These are phyloP conservation scores for Florisuga fusca DNA, from an alignment of 2,797 vertebrate genomes.

Conservation along the genomic window DNA sequence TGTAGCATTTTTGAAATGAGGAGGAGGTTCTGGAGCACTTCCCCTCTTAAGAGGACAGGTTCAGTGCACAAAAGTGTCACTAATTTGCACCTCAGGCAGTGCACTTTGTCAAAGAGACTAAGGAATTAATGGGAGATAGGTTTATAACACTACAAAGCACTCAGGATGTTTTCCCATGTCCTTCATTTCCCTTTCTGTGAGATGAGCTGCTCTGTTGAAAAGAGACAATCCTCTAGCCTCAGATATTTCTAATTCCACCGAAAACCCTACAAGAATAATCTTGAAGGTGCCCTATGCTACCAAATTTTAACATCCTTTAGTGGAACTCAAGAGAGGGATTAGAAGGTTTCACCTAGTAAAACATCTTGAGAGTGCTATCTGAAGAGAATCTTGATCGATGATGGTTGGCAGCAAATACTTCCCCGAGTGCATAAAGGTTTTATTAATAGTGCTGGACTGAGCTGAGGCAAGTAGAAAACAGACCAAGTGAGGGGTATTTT, in stretches of 20 bases:
- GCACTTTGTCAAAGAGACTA: background rate
- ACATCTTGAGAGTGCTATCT: background rate
- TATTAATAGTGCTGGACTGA: background rate
- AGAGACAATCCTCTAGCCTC: background rate
- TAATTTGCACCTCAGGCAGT: constrained; percentile 41
- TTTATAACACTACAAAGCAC: background rate
- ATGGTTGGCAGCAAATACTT: constrained; percentile 1
- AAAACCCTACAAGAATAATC: background rate
- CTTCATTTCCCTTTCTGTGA: background rate
- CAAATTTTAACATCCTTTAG: background rate
- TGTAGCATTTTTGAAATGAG: constrained; percentile 36
- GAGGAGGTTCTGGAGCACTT: constrained; percentile 37
- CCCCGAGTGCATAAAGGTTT: background rate
- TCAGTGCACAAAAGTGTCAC: constrained; percentile 9
- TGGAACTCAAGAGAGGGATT: background rate
- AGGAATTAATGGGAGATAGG: background rate
- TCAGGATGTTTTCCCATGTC: background rate
- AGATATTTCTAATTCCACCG: background rate
- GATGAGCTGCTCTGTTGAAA: background rate
- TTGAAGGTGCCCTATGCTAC: background rate
- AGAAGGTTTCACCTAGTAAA: constrained; percentile 20
- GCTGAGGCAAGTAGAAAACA: constrained; percentile 1
- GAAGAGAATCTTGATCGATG: background rate
- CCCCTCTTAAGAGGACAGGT: constrained; percentile 26
- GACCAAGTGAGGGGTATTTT: background rate